Conservation (phyloP, 2,888 invertebrate species). For the Acleris sparsana region DNA sequence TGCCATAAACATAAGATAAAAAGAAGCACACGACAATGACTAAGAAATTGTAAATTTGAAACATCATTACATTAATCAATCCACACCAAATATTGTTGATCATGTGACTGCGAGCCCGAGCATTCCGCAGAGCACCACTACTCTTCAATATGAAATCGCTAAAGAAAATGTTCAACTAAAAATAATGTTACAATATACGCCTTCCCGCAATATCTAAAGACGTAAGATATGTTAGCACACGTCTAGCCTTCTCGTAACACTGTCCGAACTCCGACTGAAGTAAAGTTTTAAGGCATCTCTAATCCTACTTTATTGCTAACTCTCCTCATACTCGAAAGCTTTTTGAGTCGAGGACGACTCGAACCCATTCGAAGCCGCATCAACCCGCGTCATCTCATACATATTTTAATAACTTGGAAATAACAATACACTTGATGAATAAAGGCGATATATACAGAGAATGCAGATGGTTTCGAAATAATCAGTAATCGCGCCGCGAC, state of each 20-base stretch:
- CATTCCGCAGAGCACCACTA: slow-evolving; percentile 68
- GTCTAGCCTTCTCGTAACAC: slow-evolving; percentile 49
- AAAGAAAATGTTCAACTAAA: slow-evolving; percentile 80
- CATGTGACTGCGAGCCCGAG: slow-evolving; percentile 52
- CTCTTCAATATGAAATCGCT: slow-evolving; percentile 75
- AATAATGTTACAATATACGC: slow-evolving; percentile 69
- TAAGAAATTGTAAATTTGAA: slow-evolving; percentile 29
- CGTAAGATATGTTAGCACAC: slow-evolving; percentile 77
- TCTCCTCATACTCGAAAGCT: slow-evolving; percentile 56
- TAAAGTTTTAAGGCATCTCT: slow-evolving; percentile 28
- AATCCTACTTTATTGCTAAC: slow-evolving; percentile 62
- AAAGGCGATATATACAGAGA: slow-evolving; percentile 57
- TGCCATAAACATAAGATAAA: slow-evolving; percentile 38
- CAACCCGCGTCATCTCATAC: slow-evolving; percentile 40
- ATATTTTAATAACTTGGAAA: slow-evolving; percentile 41
- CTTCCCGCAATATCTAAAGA: slow-evolving; percentile 64
- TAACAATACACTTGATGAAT: slow-evolving; percentile 49
- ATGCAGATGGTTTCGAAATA: slow-evolving; percentile 50
- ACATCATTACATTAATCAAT: slow-evolving; percentile 45
- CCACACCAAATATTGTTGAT: slow-evolving; percentile 47
- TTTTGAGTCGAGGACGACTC: slow-evolving; percentile 28
- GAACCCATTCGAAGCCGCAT: slow-evolving; percentile 26
- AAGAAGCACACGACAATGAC: slow-evolving; percentile 20
- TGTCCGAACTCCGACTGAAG: slow-evolving; percentile 24
- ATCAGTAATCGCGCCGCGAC: slow-evolving; percentile 46